These are phyloP conservation scores for Echinarachnius parma DNA, from an alignment of 53 echinoderm and acorn worm species.

Conservation along the genomic window DNA sequence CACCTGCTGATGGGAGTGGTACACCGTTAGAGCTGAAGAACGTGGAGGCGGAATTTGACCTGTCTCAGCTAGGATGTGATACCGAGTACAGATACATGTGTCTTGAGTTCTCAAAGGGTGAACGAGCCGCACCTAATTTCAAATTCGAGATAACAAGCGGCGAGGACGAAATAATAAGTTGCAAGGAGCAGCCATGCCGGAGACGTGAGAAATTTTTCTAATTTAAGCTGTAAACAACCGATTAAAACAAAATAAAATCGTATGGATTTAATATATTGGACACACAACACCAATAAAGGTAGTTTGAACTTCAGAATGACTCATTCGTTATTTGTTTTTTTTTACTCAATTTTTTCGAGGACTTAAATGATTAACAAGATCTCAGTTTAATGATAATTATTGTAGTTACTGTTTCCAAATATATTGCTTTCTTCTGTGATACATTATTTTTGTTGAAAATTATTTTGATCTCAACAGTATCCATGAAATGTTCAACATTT, in stretches of 20 bases:
- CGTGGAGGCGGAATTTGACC: slow-evolving; percentile 58
- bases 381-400: too few relatives aligned
- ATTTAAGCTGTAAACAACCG: too few relatives aligned
- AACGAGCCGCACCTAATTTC: slow-evolving; percentile 73
- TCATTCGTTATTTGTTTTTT: neutral
- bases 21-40: slow-evolving; percentile 46
- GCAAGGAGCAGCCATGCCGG: slow-evolving; percentile 73
- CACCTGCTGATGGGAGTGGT: slow-evolving; percentile 46
- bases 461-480: neutral
- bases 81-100: slow-evolving; percentile 77
- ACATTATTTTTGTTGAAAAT: neutral
- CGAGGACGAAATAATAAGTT: slow-evolving; percentile 59
- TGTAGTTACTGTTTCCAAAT: too few relatives aligned
- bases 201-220: slow-evolving; percentile 76
- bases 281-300: too few relatives aligned
- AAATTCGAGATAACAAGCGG: slow-evolving; percentile 56
- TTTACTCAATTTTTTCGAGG: too few relatives aligned
- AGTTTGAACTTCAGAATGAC: too few relatives aligned
- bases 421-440: neutral
- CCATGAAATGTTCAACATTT: too few relatives aligned
- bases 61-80: slow-evolving; percentile 71
- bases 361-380: too few relatives aligned
- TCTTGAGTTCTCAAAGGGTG: slow-evolving; percentile 84
- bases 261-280: too few relatives aligned
- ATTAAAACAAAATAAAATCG: too few relatives aligned